Percentiles rank a stretch among this genome's conserved stretches.
These are phyloP conservation scores for Hormaphis cornu DNA, from an alignment of 1,140 invertebrate genomes.

Conservation along the genomic window DNA sequence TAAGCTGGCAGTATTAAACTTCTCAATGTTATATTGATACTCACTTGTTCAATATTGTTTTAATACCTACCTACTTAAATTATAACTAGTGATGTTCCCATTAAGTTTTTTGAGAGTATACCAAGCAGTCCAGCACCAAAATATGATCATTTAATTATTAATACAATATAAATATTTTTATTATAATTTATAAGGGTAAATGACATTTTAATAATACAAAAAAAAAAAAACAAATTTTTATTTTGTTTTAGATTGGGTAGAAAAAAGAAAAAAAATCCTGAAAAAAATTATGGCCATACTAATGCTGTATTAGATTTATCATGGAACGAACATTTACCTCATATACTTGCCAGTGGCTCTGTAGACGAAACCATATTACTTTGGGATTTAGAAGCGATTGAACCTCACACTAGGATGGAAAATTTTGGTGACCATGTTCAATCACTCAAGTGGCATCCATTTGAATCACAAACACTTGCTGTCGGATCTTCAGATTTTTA, in stretches of 20 bases:
- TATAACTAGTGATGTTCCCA: too few species aligned
- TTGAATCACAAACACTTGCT: constrained; percentile 68
- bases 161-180: too few species aligned
- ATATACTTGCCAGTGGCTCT: constrained; percentile 83
- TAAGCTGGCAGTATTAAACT: too few species aligned
- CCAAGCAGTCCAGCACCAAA: too few species aligned
- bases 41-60: too few species aligned
- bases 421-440: constrained; percentile 75
- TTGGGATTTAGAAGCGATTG: constrained; percentile 81
- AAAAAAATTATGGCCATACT: constrained; percentile 56
- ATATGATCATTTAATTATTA: too few species aligned
- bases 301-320: constrained; percentile 84
- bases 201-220: not conserved
- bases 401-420: constrained; percentile 60
- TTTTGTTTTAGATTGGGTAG: constrained; percentile 59
- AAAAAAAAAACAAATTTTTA: not conserved
- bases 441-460: constrained; percentile 76
- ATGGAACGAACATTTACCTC: constrained; percentile 74
- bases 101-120: too few species aligned
- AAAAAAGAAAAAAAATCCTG: constrained; percentile 56
- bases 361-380: constrained; percentile 80
- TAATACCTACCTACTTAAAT: too few species aligned
- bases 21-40: too few species aligned
- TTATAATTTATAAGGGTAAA: too few species aligned
- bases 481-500: constrained; percentile 63